Conservation (phyloP, 2,888 invertebrate species). For the Hipparchia sbordonii region DNA sequence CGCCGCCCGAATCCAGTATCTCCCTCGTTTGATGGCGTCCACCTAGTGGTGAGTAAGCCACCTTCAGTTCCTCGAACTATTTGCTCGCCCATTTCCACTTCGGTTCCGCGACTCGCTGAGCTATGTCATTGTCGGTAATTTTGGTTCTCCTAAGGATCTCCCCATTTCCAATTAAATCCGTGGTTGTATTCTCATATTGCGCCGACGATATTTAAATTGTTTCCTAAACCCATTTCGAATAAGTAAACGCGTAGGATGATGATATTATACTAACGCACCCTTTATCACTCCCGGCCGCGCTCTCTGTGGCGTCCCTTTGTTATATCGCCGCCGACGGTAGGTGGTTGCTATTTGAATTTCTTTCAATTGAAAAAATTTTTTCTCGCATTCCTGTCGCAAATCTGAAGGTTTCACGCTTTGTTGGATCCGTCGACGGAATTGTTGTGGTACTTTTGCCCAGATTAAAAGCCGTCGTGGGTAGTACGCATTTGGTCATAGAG, state of each 20-base stretch:
- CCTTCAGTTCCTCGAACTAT: no score
- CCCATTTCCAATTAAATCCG: neutral
- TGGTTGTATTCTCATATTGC: neutral
- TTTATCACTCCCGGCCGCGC: conserved; percentile 27
- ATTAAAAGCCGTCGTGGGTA: conserved; percentile 22
- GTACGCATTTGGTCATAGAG: neutral
- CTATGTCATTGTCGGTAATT: no score
- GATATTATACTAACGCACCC: conserved; percentile 29
- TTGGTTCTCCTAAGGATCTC: no score
- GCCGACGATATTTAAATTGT: conserved; percentile 22
- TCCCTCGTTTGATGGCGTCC: no score
- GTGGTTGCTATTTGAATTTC: conserved; percentile 32
- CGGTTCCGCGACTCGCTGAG: no score
- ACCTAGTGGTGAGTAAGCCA: no score
- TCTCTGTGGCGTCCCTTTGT: conserved; percentile 34
- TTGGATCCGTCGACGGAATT: conserved; percentile 27
- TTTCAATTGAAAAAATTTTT: conserved; percentile 33
- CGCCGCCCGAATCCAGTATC: no score
- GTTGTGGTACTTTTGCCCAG: conserved; percentile 23
- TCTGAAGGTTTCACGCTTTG: conserved; percentile 34
- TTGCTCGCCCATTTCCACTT: no score
- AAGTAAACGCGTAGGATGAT: conserved; percentile 20
- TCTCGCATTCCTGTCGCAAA: conserved; percentile 31
- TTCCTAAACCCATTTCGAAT: neutral
- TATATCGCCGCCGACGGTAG: conserved; percentile 22